phyloP scores from a whole-genome alignment of 2,888 invertebrate genomes.

The Stenichneumon culpator region DNA sequence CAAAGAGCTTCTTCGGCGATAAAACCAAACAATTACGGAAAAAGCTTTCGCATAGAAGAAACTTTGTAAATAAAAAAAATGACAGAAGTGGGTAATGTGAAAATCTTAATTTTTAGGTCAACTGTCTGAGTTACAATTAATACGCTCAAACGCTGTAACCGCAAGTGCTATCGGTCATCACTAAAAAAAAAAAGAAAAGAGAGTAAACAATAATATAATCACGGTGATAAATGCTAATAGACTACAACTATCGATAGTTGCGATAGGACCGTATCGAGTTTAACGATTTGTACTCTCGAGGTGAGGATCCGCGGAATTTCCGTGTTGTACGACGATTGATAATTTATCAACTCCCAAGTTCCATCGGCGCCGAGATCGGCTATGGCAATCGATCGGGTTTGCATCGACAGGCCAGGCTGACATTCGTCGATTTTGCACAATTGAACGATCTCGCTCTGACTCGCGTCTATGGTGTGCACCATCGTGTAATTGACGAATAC shows the following conservation, averaged over 20 bases:
- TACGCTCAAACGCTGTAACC: neutral
- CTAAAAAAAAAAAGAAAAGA: neutral
- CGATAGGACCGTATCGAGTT: slow-evolving; percentile 75
- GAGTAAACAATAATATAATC: neutral
- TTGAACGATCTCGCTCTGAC: slow-evolving; percentile 92
- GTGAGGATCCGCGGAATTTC: slow-evolving; percentile 72
- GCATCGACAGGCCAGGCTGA: slow-evolving; percentile 91
- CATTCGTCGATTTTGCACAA: slow-evolving; percentile 88
- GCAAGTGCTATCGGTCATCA: slow-evolving; percentile 7
- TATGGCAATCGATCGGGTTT: slow-evolving; percentile 90
- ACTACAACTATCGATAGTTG: slow-evolving; percentile 47
- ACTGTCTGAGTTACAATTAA: neutral
- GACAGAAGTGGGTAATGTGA: no score
- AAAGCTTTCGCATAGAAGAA: no score
- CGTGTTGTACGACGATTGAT: slow-evolving; percentile 83
- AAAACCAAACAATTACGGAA: no score
- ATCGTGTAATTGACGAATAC: slow-evolving; percentile 92
- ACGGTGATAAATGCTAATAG: slow-evolving; percentile 16
- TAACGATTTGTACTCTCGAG: slow-evolving; percentile 82
- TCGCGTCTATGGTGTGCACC: slow-evolving; percentile 91
- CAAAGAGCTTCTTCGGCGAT: no score
- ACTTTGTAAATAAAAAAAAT: no score
- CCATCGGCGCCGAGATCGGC: slow-evolving; percentile 91
- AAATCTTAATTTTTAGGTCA: no score
- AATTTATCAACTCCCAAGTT: slow-evolving; percentile 92